Percentiles rank a stretch among this genome's conserved stretches.
Conservation (phyloP, 2,113 vertebrate species). For the Colaptes auratus region DNA sequence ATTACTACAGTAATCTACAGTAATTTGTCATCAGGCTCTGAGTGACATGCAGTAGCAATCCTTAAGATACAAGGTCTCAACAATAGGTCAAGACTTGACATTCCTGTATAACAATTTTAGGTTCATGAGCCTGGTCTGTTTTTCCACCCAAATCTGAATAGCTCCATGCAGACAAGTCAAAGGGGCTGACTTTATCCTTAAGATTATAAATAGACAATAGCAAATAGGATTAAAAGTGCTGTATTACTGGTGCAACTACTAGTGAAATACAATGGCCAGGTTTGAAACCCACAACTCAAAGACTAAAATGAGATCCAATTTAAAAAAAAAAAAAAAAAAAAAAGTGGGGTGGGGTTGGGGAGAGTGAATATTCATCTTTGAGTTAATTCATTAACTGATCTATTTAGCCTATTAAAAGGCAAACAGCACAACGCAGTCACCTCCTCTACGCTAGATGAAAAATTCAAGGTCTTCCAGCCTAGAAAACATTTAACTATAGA, state of each 20-base stretch:
- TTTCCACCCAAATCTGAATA: background rate
- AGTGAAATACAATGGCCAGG: background rate
- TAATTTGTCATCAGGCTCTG: conserved; percentile 42
- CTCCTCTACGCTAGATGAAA: background rate
- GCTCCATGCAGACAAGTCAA: background rate
- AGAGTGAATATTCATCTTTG: background rate
- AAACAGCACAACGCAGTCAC: background rate
- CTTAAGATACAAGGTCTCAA: background rate
- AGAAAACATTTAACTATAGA: background rate
- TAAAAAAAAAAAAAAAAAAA: background rate
- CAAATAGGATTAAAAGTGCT: conserved; percentile 22
- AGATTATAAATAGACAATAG: conserved; percentile 40
- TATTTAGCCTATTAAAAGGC: background rate
- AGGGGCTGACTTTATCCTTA: background rate
- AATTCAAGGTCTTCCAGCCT: background rate
- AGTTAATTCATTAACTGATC: background rate
- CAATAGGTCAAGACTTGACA: background rate
- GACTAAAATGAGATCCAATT: background rate
- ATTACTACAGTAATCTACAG: conserved; percentile 41
- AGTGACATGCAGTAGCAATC: background rate
- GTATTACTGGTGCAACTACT: background rate
- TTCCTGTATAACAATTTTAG: background rate
- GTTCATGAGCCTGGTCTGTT: background rate
- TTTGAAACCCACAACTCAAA: background rate
- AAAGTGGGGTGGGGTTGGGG: background rate